Evolutionary conservation across 2,113 vertebrate species (phyloP), one percentile per base, ranked within the genome.

Genomic region (Brienomyrus longianalis): DNA sequence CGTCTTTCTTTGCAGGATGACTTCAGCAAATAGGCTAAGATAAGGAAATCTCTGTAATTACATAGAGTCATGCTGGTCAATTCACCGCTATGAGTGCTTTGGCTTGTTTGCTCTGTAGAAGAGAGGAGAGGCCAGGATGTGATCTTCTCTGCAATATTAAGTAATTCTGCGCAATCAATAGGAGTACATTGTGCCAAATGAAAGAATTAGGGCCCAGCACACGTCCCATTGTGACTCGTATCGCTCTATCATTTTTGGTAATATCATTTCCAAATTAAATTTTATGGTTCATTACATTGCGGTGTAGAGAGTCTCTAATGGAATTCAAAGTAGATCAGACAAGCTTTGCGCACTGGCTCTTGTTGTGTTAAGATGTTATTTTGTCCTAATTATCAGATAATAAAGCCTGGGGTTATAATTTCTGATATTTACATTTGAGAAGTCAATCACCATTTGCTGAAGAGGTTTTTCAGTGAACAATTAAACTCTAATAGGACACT

Each of bases 231-330:
- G 97, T 97, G 96, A 94, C 93, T 92, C 91, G 92, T 95, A 96
- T 97, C 97, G 92, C 95, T 96, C 95, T 94, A 97, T 97, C 97
- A 96, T 97, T 94, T 96, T 96, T 96, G 94, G 94, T 96, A 96
- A 97, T 97, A 97, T 98, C 96, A 97, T 97, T 97, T 97, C 96
- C 97, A 98, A 98, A 98, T 99, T 97, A 98, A 98, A 98, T 98
- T 98, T 98, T 97, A 97, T 95, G 97, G 97, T 97, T 97, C 97
- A 98, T 99, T 99, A 98, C 96, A 96, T 97, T 95, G 94, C 90
- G 93, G 96, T 94, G 94, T 94, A 94, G 96, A 96, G 96, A 96
- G 95, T 96, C 96, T 96, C 96, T 97, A 97, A 98, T 97, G 96
- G 97, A 97, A 97, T 96, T 96, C 96, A 96, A 97, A 97, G 96